Percentiles rank a stretch among this genome's conserved stretches.
Evolutionary conservation across 2,113 vertebrate species (phyloP).

Genomic region (Poicephalus meyeri): DNA sequence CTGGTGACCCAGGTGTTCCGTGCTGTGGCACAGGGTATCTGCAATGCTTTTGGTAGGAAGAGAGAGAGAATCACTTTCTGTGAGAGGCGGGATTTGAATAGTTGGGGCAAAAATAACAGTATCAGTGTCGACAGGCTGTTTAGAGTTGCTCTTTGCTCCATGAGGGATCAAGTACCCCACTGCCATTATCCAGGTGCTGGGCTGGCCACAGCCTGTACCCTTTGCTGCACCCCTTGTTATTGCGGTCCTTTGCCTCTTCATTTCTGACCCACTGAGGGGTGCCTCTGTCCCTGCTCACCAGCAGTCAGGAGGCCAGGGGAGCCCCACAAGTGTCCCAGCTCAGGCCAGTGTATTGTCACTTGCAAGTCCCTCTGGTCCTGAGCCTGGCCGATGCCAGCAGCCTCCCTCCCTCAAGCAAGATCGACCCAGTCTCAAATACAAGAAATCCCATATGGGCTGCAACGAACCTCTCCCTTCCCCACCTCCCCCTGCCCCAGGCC

Average conservation of each 20-base stretch:
- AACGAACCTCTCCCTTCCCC: background rate
- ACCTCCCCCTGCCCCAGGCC: background rate
- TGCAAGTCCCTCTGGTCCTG: background rate
- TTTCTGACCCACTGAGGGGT: background rate
- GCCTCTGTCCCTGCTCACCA: background rate
- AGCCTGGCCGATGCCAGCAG: background rate
- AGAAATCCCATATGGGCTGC: background rate
- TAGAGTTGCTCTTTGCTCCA: background rate
- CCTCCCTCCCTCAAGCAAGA: background rate
- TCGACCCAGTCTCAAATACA: fast-evolving
- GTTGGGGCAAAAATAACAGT: background rate
- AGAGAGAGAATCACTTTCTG: background rate
- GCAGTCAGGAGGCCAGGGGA: background rate
- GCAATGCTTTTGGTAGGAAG: background rate
- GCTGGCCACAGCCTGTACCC: background rate
- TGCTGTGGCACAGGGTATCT: background rate
- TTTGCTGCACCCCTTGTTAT: background rate
- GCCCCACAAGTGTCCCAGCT: background rate
- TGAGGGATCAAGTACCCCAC: background rate
- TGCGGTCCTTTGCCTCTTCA: background rate
- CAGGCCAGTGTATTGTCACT: background rate
- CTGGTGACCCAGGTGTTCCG: background rate
- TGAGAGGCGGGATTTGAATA: background rate
- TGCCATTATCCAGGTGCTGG: background rate
- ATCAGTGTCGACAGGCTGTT: background rate